phyloP scores from a whole-genome alignment of 1,140 invertebrate genomes.

The Caenorhabditis latens region DNA sequence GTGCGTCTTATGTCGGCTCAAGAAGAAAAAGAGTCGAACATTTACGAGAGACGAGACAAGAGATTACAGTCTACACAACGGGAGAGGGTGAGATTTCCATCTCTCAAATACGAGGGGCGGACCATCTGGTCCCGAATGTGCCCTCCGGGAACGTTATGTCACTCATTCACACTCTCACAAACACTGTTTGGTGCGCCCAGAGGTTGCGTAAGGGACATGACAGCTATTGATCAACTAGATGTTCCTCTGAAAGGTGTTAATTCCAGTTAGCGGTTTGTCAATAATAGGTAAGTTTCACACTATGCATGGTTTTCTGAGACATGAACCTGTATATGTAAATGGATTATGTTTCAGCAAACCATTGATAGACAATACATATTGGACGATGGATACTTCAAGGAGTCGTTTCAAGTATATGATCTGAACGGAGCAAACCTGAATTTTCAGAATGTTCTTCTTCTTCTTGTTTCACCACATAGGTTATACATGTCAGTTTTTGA shows the following conservation, averaged over 20 bases:
- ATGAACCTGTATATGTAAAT: no score
- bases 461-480: no score
- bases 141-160: neutral
- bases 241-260: neutral
- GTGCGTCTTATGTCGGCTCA: neutral
- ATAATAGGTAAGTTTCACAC: no score
- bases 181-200: neutral
- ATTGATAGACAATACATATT: no score
- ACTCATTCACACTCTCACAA: neutral
- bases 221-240: neutral
- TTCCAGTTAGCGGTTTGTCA: neutral
- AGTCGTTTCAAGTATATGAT: no score
- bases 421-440: no score
- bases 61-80: slow-evolving; percentile 36
- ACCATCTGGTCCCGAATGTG: neutral
- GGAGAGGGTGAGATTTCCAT: neutral
- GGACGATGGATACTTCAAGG: no score
- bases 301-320: no score
- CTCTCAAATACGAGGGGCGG: neutral
- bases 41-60: neutral
- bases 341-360: no score
- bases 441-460: no score
- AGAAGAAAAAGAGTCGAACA: neutral
- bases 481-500: no score
- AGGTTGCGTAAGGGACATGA: slow-evolving; percentile 21